phyloP scores from a whole-genome alignment of 2,888 invertebrate genomes.

The Graphium colonna region DNA sequence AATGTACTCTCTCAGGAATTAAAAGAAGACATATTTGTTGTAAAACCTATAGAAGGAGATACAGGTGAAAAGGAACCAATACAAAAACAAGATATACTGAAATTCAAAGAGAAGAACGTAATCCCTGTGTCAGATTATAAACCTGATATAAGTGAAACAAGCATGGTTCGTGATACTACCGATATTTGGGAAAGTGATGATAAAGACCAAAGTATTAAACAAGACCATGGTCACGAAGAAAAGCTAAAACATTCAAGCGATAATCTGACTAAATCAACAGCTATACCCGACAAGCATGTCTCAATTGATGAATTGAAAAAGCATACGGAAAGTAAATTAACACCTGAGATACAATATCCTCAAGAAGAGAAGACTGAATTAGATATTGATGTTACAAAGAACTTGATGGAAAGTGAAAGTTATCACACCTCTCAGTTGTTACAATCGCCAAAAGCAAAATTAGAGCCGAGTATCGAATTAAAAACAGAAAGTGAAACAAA shows the following conservation, averaged over 20 bases:
- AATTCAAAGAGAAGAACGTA: neutral
- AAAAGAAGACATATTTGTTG: neutral
- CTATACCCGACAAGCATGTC: slow-evolving; percentile 2
- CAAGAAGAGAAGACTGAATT: neutral
- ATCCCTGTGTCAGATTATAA: neutral
- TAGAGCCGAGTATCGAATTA: neutral
- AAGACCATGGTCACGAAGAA: neutral
- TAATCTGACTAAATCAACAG: neutral
- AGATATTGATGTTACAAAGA: neutral
- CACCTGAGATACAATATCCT: neutral
- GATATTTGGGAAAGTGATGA: slow-evolving; percentile 16
- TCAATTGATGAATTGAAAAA: neutral
- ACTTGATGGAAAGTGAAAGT: slow-evolving; percentile 9
- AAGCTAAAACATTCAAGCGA: no score
- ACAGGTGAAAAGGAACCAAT: no score
- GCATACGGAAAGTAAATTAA: neutral
- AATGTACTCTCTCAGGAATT: neutral
- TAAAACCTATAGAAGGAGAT: no score
- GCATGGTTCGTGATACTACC: neutral
- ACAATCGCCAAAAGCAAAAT: neutral
- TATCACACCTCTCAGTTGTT: slow-evolving; percentile 8
- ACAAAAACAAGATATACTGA: neutral
- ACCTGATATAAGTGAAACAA: neutral
- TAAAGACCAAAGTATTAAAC: neutral
- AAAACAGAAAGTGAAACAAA: slow-evolving; percentile 9